Evolutionary conservation across 2,888 invertebrate genomes (phyloP), one percentile per base, ranked within the genome.

Genomic region (Drosophila paramelanica): DNA sequence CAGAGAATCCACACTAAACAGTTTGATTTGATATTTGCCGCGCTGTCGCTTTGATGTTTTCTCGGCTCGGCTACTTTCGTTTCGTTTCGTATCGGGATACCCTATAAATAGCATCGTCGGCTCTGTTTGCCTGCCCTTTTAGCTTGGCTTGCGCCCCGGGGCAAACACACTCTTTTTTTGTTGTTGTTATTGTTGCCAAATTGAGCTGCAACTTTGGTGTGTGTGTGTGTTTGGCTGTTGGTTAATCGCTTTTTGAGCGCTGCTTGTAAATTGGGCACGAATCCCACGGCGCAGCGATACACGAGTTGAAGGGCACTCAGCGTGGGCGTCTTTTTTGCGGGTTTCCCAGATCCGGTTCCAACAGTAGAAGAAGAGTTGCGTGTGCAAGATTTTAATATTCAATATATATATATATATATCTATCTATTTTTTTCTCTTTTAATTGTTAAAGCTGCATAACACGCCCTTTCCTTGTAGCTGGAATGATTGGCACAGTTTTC

Each of bases 1-100:
- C 36, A 38, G 51, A 14, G 23, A 1, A 8, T 4, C 7, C 23
- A 23, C 23, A 23, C 23, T 23, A 23, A 3, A 8, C 13, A 1
- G 20, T 27, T 23, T 41, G 66, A 57, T 60, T 69, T 69, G 50
- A 77, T 73, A 42, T 82, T 55, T 59, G 71, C 76, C 62, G 74
- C 77, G 55, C 72, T 71, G 77, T 82, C 82, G 60, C 86, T 81
- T 85, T 85, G 85, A 79, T 73, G 79, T 68, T 70, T 68, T 70
- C 61, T 61, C 27, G 20, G 23, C 61, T 65, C 47, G 11, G 50
- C 64, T 67, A 76, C 75, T 76, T 76, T 77, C 75, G 53, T 67
- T 73, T 55, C 38, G n/a, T n/a, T n/a, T n/a, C n/a, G 38, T 10
- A 47, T 51, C 31, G 33, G 38, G 10, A 47, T 10, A 33, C 42